phyloP scores from a whole-genome alignment of 2,113 vertebrate species.

The Myrmecobius fasciatus region DNA sequence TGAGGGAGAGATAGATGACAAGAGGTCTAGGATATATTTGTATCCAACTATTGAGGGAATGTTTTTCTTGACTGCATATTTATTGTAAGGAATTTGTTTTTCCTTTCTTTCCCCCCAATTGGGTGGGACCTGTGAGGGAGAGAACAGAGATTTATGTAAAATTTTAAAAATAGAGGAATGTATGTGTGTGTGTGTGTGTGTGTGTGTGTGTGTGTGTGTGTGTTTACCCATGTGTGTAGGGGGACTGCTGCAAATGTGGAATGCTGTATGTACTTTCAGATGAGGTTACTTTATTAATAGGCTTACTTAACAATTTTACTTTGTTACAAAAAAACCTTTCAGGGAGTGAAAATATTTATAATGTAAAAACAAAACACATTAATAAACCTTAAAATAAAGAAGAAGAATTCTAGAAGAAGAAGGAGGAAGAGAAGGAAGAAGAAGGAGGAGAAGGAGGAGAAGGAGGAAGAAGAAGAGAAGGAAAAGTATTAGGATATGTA shows the following conservation, averaged over 20 bases:
- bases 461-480: too few species aligned
- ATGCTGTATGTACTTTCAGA: neutral
- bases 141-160: neutral
- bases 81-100: neutral
- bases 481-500: neutral
- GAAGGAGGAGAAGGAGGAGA: too few species aligned
- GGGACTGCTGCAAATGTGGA: neutral
- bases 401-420: neutral
- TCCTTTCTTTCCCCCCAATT: neutral
- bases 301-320: neutral
- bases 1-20: neutral
- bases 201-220: neutral
- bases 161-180: neutral
- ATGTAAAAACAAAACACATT: neutral
- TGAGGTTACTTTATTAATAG: neutral
- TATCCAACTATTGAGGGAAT: neutral
- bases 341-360: neutral
- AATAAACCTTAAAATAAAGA: neutral
- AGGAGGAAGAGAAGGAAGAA: too few species aligned
- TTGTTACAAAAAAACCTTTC: neutral
- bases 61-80: neutral
- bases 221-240: neutral
- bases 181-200: too few species aligned
- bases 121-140: neutral
- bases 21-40: neutral